A percentile compares a stretch with the other conserved stretches of the same genome.
Evolutionary conservation across 2,797 vertebrate species (phyloP).

Genomic region (Typhlichthys subterraneus): DNA sequence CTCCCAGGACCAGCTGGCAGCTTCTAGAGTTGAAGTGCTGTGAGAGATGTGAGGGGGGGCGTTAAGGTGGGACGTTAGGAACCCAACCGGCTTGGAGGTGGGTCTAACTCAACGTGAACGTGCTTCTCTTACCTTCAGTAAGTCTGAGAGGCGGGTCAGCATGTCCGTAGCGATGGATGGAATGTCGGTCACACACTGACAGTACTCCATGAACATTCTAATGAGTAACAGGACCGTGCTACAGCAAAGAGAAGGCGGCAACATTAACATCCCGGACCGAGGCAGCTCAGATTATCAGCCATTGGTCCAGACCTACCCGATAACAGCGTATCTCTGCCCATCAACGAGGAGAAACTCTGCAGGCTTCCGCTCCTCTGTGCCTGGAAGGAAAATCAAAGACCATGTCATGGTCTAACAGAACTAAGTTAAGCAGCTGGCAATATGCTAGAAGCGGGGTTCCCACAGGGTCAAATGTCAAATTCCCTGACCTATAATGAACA

Average conservation of each 20-base stretch:
- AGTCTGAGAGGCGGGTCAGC: conserved; percentile 92
- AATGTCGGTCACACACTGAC: conserved; percentile 97
- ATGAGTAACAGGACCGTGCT: conserved; percentile 97
- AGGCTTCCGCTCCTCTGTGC: conserved; percentile 86
- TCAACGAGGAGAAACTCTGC: conserved; percentile 87
- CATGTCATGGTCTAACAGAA: not conserved
- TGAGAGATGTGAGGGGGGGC: conserved; percentile 5
- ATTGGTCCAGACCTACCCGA: conserved; percentile 82
- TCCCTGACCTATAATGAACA: too few species aligned
- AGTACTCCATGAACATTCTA: conserved; percentile 97
- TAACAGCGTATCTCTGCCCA: conserved; percentile 91
- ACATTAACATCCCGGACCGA: too few species aligned
- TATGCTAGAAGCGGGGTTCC: too few species aligned
- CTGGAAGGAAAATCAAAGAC: conserved; percentile 45
- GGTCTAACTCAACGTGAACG: too few species aligned
- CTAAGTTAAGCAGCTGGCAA: not conserved
- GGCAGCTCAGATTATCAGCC: too few species aligned
- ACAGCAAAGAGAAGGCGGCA: not conserved
- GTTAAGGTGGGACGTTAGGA: too few species aligned
- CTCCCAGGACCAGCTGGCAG: conserved; percentile 96
- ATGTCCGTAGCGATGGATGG: conserved; percentile 95
- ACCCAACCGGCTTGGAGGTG: too few species aligned
- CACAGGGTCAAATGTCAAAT: too few species aligned
- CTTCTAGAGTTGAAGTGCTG: conserved; percentile 99
- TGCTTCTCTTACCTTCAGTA: conserved; percentile 85